A percentile compares a stretch with the other conserved stretches of the same genome.
phyloP scores from a whole-genome alignment of 2,888 invertebrate genomes.

The Tetragonisca angustula region DNA sequence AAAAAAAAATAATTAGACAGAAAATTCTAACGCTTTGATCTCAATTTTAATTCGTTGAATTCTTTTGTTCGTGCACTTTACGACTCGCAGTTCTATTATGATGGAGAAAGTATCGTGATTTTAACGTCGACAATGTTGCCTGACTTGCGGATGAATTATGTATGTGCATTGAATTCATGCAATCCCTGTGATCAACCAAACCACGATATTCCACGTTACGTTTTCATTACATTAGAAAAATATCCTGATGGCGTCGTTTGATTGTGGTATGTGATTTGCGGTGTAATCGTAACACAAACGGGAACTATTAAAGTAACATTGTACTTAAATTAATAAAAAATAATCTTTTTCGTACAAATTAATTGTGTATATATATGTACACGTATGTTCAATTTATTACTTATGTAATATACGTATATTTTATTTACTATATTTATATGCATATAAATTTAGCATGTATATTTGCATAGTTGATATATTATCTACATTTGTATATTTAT shows the following conservation, averaged over 20 bases:
- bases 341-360: background rate
- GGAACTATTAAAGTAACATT: background rate
- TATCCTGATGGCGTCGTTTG: background rate
- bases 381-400: background rate
- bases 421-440: too few species aligned
- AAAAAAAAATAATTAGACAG: background rate
- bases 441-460: too few species aligned
- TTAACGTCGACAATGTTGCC: background rate
- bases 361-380: background rate
- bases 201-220: background rate
- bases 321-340: background rate
- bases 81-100: background rate
- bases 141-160: conserved; percentile 5
- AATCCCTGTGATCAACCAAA: background rate
- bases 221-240: conserved; percentile 4
- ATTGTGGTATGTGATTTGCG: background rate
- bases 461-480: too few species aligned
- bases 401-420: too few species aligned
- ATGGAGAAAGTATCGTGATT: background rate
- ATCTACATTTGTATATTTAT: too few species aligned
- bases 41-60: background rate
- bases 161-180: background rate
- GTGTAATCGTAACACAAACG: background rate
- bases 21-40: background rate
- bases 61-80: background rate